Evolutionary conservation across 1,140 invertebrate genomes (phyloP).

Genomic region (Pogonomyrmex californicus): DNA sequence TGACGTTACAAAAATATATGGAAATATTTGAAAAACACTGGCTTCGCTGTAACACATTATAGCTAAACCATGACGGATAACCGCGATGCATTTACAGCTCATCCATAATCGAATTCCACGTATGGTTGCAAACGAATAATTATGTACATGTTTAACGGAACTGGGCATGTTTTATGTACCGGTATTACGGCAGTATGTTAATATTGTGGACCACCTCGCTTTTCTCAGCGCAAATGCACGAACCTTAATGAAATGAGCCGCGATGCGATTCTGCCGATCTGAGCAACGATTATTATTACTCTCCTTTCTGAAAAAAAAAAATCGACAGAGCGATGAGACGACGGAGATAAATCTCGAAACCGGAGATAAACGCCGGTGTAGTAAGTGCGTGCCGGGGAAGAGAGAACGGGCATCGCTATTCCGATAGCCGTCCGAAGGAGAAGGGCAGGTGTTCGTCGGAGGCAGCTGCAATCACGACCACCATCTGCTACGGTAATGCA

Average conservation of each 20-base stretch:
- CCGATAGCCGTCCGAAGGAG: constrained; percentile 69
- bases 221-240: neutral
- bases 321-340: neutral
- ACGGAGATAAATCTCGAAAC: constrained; percentile 1
- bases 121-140: constrained; percentile 20
- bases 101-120: constrained; percentile 41
- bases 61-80: constrained; percentile 22
- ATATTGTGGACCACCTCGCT: neutral
- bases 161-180: constrained; percentile 24
- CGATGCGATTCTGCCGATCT: constrained; percentile 18
- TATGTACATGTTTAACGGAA: constrained; percentile 42
- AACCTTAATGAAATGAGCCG: constrained; percentile 4
- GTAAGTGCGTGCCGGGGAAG: neutral
- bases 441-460: constrained; percentile 78
- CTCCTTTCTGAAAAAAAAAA: constrained; percentile 31
- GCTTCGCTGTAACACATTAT: neutral
- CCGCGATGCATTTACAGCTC: constrained; percentile 31
- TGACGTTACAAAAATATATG: constrained; percentile 24
- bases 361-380: constrained; percentile 44
- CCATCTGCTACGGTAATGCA: constrained; percentile 78
- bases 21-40: constrained; percentile 8
- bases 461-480: constrained; percentile 82
- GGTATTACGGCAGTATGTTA: neutral
- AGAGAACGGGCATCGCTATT: constrained; percentile 73
- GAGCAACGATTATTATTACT: neutral